Conservation (phyloP, 2,113 vertebrate species). For the Pterocles gutturalis region DNA sequence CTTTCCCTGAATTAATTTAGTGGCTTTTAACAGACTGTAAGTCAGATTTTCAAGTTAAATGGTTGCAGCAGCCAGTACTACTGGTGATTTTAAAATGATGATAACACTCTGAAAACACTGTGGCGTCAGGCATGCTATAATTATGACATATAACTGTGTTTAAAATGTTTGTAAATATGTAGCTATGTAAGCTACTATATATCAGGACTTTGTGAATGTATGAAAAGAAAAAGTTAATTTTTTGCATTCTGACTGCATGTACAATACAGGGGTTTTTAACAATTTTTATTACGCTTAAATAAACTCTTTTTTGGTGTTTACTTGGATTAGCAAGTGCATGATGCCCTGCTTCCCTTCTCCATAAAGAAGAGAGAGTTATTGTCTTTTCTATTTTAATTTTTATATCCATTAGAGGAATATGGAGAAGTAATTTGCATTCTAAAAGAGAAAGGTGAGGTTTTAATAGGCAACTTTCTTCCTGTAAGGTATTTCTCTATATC, state of each 20-base stretch:
- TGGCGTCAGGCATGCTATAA: not conserved
- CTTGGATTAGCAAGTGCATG: not conserved
- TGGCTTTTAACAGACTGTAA: not conserved
- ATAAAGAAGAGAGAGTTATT: not conserved
- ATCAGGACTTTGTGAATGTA: not conserved
- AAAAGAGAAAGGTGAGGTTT: slow-evolving; percentile 50
- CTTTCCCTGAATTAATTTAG: not conserved
- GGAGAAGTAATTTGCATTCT: slow-evolving; percentile 27
- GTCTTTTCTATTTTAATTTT: not conserved
- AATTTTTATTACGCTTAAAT: not conserved
- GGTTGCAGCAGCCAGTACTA: not conserved
- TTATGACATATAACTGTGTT: not conserved
- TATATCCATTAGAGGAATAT: slow-evolving; percentile 20
- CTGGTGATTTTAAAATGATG: not conserved
- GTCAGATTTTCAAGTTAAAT: not conserved
- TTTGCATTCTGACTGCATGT: not conserved
- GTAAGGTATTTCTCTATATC: not conserved
- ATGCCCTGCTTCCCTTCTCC: not conserved
- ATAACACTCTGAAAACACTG: not conserved
- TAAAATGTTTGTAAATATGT: not conserved
- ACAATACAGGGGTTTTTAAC: not conserved
- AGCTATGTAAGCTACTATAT: not conserved
- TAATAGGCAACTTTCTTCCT: not conserved
- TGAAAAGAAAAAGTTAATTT: not conserved
- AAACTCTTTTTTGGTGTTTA: not conserved